Evolutionary conservation across 2,797 vertebrate species (phyloP).

Genomic region (Psittacula echo): DNA sequence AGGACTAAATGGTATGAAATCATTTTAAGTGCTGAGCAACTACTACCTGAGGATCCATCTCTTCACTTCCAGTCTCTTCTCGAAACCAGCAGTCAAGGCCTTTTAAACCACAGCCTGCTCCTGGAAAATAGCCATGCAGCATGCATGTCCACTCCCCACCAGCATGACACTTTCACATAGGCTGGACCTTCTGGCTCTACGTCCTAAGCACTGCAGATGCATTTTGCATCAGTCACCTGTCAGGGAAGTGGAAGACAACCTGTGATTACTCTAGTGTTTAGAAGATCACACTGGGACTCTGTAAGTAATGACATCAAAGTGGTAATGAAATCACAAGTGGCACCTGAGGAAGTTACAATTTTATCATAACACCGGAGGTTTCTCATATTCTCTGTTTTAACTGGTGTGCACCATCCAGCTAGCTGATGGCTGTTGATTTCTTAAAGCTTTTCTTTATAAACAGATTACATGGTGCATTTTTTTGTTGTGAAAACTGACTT

Average conservation of each 20-base stretch:
- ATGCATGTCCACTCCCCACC: not conserved
- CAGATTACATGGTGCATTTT: not conserved
- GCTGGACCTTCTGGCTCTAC: not conserved
- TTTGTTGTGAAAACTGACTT: not conserved
- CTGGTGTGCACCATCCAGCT: not conserved
- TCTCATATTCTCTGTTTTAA: not conserved
- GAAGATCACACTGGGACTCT: not conserved
- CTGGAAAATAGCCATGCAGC: not conserved
- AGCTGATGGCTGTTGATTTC: not conserved
- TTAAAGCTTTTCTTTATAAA: not conserved
- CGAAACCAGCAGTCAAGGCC: not conserved
- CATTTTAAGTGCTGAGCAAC: not conserved
- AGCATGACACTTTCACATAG: not conserved
- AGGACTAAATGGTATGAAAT: not conserved
- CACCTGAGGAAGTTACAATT: not conserved
- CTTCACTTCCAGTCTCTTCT: not conserved
- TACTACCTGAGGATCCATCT: not conserved
- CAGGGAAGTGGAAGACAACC: not conserved
- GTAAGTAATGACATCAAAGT: not conserved
- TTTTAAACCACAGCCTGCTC: not conserved
- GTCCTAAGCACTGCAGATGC: accelerated
- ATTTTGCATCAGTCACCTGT: not conserved
- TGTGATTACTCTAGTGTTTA: not conserved
- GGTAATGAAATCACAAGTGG: not conserved
- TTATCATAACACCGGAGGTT: not conserved